Evolutionary conservation across 2,888 invertebrate species (phyloP), one percentile per base, ranked within the genome.

Genomic region (Scrobipalpa costella): DNA sequence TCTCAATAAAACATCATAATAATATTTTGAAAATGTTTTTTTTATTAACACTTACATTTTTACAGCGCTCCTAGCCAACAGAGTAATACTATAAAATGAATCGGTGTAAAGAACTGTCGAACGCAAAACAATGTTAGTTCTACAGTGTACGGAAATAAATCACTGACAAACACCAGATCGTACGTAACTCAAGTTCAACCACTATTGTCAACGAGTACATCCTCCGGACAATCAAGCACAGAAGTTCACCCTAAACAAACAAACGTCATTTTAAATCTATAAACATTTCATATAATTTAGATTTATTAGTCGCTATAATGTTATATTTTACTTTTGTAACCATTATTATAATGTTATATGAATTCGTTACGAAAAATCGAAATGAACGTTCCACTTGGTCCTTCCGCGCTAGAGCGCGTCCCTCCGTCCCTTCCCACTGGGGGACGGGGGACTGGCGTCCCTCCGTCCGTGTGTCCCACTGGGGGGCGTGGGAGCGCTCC

Each of bases 11-110:
- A 91, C 85, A 78, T 78, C 80, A 74, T 71, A 79, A 79, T 89
- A 86, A 87, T 90, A 90, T 90, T 91, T 91, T 91, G 90, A 91
- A 91, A 91, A 90, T 90, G 90, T 90, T 91, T 91, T 90, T 89
- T 91, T 91, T 90, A 91, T 90, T 91, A 91, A 91, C 91, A 91
- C 91, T 91, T 91, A 91, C 90, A 91, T 90, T 90, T 91, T 91
- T 91, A 91, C 91, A 91, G 91, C 91, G 87, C 87, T 88, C 88
- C 91, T 91, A 91, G 90, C 91, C 90, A 91, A 91, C 91, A 90
- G 86, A 91, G 90, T 91, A 90, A 89, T 90, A 88, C 90, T 90
- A 90, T 86, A 86, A 91, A 91, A 86, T 86, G 80, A 90, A 89
- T 85, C 75, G 83, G 91, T 91, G 91, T 90, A 90, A 88, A 88